phyloP scores from a whole-genome alignment of 2,888 invertebrate species.

The Tenthredo livida region DNA sequence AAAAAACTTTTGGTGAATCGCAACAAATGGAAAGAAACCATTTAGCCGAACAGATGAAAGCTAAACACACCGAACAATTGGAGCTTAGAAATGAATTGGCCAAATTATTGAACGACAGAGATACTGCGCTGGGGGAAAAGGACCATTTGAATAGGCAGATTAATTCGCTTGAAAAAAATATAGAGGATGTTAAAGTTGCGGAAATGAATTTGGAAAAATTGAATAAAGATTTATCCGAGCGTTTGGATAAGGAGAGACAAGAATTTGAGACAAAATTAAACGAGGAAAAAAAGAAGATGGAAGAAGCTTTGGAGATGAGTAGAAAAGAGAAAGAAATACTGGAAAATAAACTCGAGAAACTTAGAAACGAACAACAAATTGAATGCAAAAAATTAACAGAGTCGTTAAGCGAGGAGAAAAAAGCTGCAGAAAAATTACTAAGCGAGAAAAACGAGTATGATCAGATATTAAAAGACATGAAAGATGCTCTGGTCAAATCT shows the following conservation, averaged over 20 bases:
- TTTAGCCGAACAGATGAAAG: constrained; percentile 78
- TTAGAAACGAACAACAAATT: constrained; percentile 77
- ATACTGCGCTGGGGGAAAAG: constrained; percentile 79
- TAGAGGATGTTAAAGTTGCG: constrained; percentile 74
- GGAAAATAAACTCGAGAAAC: constrained; percentile 78
- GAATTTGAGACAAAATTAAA: constrained; percentile 79
- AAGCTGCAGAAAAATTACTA: constrained; percentile 69
- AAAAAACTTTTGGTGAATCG: constrained; percentile 67
- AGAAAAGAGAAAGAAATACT: constrained; percentile 78
- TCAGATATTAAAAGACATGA: constrained; percentile 73
- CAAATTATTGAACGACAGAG: constrained; percentile 77
- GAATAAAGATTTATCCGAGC: constrained; percentile 79
- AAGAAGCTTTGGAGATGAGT: constrained; percentile 78
- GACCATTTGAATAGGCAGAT: constrained; percentile 80
- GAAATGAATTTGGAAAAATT: constrained; percentile 78
- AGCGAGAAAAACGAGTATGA: constrained; percentile 74
- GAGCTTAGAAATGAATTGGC: constrained; percentile 78
- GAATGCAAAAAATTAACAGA: constrained; percentile 78
- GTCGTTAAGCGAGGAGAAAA: constrained; percentile 78
- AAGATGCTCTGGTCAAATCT: constrained; percentile 78
- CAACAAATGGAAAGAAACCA: constrained; percentile 74
- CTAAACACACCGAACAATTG: constrained; percentile 79
- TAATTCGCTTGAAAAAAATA: constrained; percentile 77
- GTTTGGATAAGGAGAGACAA: constrained; percentile 79
- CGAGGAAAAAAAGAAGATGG: constrained; percentile 80